phyloP scores from a whole-genome alignment of 1,140 invertebrate species.

The Anastrepha obliqua region DNA sequence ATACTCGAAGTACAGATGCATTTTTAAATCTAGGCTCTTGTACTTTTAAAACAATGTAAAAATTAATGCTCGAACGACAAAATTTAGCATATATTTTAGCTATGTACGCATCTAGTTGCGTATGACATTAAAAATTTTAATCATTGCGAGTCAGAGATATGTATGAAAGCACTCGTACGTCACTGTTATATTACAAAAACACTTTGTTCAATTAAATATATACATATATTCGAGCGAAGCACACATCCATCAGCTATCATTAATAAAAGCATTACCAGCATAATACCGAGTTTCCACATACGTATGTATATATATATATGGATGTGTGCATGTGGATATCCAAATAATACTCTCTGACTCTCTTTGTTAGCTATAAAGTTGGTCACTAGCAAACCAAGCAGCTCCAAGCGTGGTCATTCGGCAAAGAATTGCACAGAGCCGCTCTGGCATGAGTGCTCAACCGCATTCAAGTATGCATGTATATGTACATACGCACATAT shows the following conservation, averaged over 20 bases:
- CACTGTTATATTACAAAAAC: background rate
- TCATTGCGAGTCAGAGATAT: too few relatives aligned
- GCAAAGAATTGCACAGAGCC: background rate
- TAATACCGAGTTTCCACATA: background rate
- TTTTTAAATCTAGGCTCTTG: too few relatives aligned
- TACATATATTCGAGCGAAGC: background rate
- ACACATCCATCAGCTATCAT: background rate
- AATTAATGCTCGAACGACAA: too few relatives aligned
- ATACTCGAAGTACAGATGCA: too few relatives aligned
- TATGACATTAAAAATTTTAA: too few relatives aligned
- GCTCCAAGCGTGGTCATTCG: background rate
- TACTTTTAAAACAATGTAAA: too few relatives aligned
- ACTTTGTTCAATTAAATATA: constrained; percentile 26
- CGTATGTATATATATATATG: background rate
- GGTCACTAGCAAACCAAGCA: background rate
- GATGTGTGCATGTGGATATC: background rate
- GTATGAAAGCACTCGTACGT: background rate
- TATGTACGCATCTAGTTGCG: too few relatives aligned
- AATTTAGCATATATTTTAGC: too few relatives aligned
- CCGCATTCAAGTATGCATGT: background rate
- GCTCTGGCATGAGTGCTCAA: background rate
- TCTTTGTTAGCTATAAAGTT: background rate
- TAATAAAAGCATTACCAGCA: background rate
- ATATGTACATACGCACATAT: background rate
- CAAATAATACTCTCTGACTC: background rate